phyloP scores from a whole-genome alignment of 2,888 invertebrate species.

The Aphodius granarius region DNA sequence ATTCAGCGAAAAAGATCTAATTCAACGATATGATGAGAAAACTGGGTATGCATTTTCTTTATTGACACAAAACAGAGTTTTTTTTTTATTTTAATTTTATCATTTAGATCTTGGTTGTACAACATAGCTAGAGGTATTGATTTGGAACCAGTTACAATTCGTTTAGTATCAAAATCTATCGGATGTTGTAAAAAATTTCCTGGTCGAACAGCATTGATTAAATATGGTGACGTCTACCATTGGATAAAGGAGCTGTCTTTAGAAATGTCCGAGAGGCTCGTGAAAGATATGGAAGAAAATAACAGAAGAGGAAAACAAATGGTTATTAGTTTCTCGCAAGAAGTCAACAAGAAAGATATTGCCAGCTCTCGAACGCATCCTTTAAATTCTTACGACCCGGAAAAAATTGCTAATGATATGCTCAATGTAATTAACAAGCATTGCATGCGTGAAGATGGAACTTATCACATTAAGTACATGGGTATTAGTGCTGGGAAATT shows the following conservation, averaged over 20 bases:
- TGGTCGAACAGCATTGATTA: slow-evolving; percentile 73
- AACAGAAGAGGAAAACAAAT: slow-evolving; percentile 79
- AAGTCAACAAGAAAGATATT: slow-evolving; percentile 59
- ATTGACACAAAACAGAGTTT: neutral
- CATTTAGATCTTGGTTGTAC: slow-evolving; percentile 76
- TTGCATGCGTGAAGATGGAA: slow-evolving; percentile 45
- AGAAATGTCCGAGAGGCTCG: slow-evolving; percentile 82
- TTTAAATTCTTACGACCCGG: slow-evolving; percentile 65
- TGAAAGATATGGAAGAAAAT: slow-evolving; percentile 79
- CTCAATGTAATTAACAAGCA: slow-evolving; percentile 67
- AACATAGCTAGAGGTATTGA: slow-evolving; percentile 87
- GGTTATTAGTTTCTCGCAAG: slow-evolving; percentile 70
- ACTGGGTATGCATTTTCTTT: slow-evolving; percentile 68
- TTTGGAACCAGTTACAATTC: slow-evolving; percentile 80
- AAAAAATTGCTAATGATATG: slow-evolving; percentile 67
- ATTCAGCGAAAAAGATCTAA: slow-evolving; percentile 72
- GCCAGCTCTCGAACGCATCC: slow-evolving; percentile 67
- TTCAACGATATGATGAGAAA: slow-evolving; percentile 79
- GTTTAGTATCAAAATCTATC: slow-evolving; percentile 88
- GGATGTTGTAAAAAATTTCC: slow-evolving; percentile 95
- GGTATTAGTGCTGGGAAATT: slow-evolving; percentile 83
- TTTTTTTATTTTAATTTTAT: slow-evolving; percentile 19
- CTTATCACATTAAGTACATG: slow-evolving; percentile 64
- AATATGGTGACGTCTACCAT: slow-evolving; percentile 67
- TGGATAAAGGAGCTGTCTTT: slow-evolving; percentile 81